A percentile compares a stretch with the other conserved stretches of the same genome.
These are phyloP conservation scores for Enoplosus armatus DNA, from an alignment of 2,797 vertebrate species.

Conservation along the genomic window DNA sequence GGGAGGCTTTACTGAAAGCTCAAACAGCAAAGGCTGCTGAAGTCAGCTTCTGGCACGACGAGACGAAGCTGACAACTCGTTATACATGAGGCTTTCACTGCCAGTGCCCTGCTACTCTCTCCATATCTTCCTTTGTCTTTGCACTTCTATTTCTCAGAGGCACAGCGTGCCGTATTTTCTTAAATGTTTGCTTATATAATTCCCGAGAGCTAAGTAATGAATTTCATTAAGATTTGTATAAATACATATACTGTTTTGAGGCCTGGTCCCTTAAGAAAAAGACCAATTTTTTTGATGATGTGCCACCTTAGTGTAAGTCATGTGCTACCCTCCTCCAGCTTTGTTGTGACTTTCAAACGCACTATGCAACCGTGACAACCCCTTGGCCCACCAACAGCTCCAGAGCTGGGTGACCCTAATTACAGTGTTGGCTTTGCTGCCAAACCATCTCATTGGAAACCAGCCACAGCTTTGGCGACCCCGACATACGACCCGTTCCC, in stretches of 20 bases:
- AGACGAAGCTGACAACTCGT: constrained; percentile 64
- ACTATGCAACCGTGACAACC: constrained; percentile 53
- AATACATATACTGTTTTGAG: constrained; percentile 7
- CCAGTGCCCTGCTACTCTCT: constrained; percentile 23
- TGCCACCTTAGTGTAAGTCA: constrained; percentile 14
- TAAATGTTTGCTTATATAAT: constrained; percentile 2
- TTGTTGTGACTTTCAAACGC: constrained; percentile 74
- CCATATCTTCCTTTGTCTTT: constrained; percentile 32
- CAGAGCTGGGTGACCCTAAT: constrained; percentile 76
- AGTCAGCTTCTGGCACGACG: constrained; percentile 61
- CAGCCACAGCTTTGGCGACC: constrained; percentile 80
- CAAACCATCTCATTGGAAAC: constrained; percentile 80
- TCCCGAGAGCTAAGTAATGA: constrained; percentile 1
- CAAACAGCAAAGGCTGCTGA: constrained; percentile 61
- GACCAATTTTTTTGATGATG: neutral
- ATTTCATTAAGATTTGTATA: neutral
- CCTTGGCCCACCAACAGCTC: constrained; percentile 56
- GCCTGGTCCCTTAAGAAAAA: neutral
- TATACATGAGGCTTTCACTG: constrained; percentile 32
- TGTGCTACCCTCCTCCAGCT: constrained; percentile 32
- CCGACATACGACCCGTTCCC: constrained; percentile 85
- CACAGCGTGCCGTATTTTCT: neutral
- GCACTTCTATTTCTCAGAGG: constrained; percentile 7
- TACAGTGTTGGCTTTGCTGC: constrained; percentile 77
- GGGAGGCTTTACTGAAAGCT: constrained; percentile 61